phyloP scores from a whole-genome alignment of 2,113 vertebrate genomes.

The Ibidorhyncha struthersii region DNA sequence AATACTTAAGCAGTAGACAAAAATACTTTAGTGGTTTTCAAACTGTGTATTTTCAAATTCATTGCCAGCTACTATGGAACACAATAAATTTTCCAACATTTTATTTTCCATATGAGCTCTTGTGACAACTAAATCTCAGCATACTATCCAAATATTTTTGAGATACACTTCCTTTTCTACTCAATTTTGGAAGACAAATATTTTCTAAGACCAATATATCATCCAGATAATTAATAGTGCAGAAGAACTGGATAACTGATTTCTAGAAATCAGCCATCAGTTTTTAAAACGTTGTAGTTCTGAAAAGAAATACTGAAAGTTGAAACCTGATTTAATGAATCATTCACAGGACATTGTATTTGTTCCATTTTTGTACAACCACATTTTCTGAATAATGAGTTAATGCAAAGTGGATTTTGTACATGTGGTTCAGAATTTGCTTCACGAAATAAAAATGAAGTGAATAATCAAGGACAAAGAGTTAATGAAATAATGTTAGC shows the following conservation, averaged over 20 bases:
- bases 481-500: background rate
- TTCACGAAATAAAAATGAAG: background rate
- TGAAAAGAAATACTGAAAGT: slow-evolving; percentile 43
- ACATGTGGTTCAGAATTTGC: background rate
- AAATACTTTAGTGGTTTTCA: slow-evolving; percentile 15
- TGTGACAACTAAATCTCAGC: slow-evolving; percentile 38
- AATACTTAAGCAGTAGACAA: background rate
- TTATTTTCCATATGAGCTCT: slow-evolving; percentile 16
- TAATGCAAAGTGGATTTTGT: slow-evolving; percentile 31
- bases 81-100: slow-evolving; percentile 34
- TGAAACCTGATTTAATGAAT: slow-evolving; percentile 59
- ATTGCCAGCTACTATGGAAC: slow-evolving; percentile 32
- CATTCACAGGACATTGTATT: slow-evolving; percentile 9
- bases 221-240: slow-evolving; percentile 34
- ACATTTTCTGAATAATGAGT: background rate
- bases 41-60: slow-evolving; percentile 9
- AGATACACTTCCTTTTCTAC: slow-evolving; percentile 24
- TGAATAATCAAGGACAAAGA: background rate
- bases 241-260: slow-evolving; percentile 13
- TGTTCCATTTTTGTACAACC: background rate
- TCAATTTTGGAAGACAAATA: slow-evolving; percentile 40
- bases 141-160: background rate
- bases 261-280: slow-evolving; percentile 6
- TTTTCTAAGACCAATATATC: slow-evolving; percentile 15
- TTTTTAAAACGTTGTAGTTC: slow-evolving; percentile 41